phyloP scores from a whole-genome alignment of 2,113 vertebrate species.

The Onychostruthus taczanowskii region DNA sequence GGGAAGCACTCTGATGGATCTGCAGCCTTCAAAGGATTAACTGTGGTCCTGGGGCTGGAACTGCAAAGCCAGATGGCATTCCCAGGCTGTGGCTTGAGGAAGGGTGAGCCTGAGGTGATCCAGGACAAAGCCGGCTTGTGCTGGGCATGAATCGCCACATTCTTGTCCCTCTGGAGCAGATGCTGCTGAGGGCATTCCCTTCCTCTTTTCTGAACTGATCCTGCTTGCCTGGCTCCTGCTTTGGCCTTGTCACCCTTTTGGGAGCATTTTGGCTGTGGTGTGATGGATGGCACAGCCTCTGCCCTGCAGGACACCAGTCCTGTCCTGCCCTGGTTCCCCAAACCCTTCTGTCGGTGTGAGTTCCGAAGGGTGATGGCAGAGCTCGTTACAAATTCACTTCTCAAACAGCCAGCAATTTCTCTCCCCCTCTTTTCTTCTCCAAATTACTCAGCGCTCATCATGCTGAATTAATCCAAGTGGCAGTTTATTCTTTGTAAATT shows the following conservation, averaged over 20 bases:
- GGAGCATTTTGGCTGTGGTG: background rate
- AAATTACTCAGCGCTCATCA: background rate
- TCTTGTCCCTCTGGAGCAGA: background rate
- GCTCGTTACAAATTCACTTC: background rate
- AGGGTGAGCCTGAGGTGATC: background rate
- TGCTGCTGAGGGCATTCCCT: background rate
- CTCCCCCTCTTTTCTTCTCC: background rate
- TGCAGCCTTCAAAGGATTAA: background rate
- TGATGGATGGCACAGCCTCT: background rate
- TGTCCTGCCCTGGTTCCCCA: accelerated
- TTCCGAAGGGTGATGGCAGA: accelerated
- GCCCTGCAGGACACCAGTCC: accelerated
- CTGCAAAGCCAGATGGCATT: background rate
- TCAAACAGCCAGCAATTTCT: background rate
- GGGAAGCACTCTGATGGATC: background rate
- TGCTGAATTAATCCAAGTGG: constrained; percentile 18
- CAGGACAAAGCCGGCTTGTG: background rate
- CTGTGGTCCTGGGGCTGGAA: background rate
- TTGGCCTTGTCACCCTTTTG: background rate
- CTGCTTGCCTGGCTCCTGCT: background rate
- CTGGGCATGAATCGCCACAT: background rate
- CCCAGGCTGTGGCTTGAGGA: background rate
- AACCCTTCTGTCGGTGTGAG: accelerated
- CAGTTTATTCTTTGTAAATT: constrained; percentile 25
- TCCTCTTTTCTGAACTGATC: background rate